phyloP scores from a whole-genome alignment of 2,113 vertebrate genomes.

The Isurus oxyrinchus region DNA sequence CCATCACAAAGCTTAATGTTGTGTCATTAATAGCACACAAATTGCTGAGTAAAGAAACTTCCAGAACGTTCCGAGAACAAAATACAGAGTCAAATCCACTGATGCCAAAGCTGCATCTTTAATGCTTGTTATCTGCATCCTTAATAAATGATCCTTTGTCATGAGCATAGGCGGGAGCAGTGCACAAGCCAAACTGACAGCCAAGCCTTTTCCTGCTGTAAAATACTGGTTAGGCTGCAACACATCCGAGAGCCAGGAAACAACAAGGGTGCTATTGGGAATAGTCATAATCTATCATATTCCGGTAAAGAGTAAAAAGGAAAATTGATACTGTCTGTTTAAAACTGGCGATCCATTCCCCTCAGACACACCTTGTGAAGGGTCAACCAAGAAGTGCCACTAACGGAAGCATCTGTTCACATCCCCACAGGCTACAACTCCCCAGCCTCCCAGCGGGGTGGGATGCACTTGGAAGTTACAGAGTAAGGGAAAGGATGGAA shows the following conservation, averaged over 20 bases:
- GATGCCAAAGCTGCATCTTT: not conserved
- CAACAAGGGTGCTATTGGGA: not conserved
- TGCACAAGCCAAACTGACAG: not conserved
- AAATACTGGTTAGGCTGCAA: not conserved
- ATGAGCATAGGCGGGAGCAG: not conserved
- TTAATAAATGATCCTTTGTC: not conserved
- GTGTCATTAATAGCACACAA: too few relatives aligned
- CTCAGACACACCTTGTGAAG: not conserved
- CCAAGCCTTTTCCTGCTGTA: slow-evolving; percentile 2
- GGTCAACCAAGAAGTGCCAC: not conserved
- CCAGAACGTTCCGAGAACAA: not conserved
- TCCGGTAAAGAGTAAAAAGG: not conserved
- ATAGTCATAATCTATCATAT: not conserved
- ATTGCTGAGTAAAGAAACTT: not conserved
- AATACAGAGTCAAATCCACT: not conserved
- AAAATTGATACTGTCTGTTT: not conserved
- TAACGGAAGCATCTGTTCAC: not conserved
- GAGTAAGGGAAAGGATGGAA: not conserved
- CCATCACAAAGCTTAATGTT: not conserved
- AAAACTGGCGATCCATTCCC: not conserved
- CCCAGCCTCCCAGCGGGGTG: not conserved
- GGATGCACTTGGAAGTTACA: not conserved
- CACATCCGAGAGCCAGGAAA: not conserved
- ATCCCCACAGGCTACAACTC: not conserved
- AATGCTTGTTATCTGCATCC: not conserved